These are phyloP conservation scores for Archips crataeganus DNA, from an alignment of 2,888 invertebrate species.

Conservation along the genomic window DNA sequence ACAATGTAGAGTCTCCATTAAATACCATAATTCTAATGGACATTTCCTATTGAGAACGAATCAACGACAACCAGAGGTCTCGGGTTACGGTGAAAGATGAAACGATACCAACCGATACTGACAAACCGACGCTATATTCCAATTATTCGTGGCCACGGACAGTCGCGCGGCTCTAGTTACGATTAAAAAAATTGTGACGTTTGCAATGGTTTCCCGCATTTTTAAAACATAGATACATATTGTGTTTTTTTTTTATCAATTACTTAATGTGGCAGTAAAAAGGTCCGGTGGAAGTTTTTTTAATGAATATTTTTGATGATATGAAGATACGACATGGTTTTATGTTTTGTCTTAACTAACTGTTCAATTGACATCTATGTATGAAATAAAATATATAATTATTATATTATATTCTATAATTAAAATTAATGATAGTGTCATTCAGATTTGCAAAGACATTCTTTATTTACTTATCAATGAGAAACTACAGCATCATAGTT, in stretches of 20 bases:
- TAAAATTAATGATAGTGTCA: no score
- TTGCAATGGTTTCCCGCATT: conserved; percentile 21
- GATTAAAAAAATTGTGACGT: conserved; percentile 24
- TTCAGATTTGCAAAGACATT: no score
- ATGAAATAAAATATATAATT: no score
- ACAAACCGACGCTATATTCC: conserved; percentile 31
- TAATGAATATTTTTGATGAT: no score
- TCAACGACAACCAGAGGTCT: conserved; percentile 28
- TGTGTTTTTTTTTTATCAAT: background rate
- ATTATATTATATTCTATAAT: no score
- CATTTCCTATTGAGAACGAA: conserved; percentile 42
- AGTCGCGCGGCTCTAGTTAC: conserved; percentile 18
- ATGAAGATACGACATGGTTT: no score
- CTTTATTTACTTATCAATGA: no score
- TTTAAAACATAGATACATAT: conserved; percentile 23
- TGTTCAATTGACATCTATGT: no score
- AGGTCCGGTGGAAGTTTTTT: no score
- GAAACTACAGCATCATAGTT: no score
- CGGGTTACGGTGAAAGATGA: conserved; percentile 38
- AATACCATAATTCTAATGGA: conserved; percentile 43
- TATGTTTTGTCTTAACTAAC: no score
- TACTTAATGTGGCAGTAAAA: no score
- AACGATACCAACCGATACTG: conserved; percentile 17
- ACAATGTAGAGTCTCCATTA: conserved; percentile 25
- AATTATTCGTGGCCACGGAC: conserved; percentile 46